A percentile compares a stretch with the other conserved stretches of the same genome.
phyloP scores from a whole-genome alignment of 2,797 vertebrate species.

The Leptoclinus maculatus region DNA sequence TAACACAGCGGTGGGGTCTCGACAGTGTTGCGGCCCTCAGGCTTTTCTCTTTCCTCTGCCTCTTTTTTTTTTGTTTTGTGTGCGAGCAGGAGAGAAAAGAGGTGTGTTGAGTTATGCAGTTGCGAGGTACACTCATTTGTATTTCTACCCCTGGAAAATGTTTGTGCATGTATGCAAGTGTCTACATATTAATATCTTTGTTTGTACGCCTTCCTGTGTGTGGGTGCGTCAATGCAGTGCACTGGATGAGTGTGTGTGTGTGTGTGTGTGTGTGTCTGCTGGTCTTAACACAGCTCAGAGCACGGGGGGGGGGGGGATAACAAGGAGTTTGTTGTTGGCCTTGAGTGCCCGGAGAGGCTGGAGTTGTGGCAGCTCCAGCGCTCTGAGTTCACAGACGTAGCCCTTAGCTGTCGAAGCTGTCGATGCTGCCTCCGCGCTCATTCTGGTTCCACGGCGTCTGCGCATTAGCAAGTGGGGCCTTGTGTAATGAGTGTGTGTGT shows the following conservation, averaged over 20 bases:
- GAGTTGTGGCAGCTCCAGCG: conserved; percentile 79
- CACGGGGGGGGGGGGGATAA: conserved; percentile 78
- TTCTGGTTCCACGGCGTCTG: conserved; percentile 74
- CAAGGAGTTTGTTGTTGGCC: conserved; percentile 84
- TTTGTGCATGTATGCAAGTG: conserved; percentile 66
- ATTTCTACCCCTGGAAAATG: conserved; percentile 58
- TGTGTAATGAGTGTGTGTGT: conserved; percentile 69
- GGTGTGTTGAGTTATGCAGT: conserved; percentile 44
- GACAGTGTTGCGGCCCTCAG: conserved; percentile 65
- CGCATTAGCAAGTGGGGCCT: conserved; percentile 69
- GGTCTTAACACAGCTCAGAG: conserved; percentile 71
- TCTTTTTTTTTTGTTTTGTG: conserved; percentile 40
- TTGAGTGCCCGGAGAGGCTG: conserved; percentile 81
- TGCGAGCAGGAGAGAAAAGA: conserved; percentile 45
- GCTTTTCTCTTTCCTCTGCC: conserved; percentile 65
- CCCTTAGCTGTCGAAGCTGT: conserved; percentile 83
- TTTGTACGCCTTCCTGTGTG: conserved; percentile 52
- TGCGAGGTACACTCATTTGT: conserved; percentile 52
- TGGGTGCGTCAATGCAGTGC: conserved; percentile 55
- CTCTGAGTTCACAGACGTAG: conserved; percentile 86
- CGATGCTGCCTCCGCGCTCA: conserved; percentile 77
- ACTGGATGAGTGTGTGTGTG: conserved; percentile 31
- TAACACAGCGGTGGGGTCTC: conserved; percentile 66
- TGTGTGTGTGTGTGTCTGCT: conserved; percentile 27
- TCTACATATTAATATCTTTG: conserved; percentile 63